Evolutionary conservation across 2,888 invertebrate species (phyloP), one percentile per base, ranked within the genome.

Genomic region (Pseudococcus viburni): DNA sequence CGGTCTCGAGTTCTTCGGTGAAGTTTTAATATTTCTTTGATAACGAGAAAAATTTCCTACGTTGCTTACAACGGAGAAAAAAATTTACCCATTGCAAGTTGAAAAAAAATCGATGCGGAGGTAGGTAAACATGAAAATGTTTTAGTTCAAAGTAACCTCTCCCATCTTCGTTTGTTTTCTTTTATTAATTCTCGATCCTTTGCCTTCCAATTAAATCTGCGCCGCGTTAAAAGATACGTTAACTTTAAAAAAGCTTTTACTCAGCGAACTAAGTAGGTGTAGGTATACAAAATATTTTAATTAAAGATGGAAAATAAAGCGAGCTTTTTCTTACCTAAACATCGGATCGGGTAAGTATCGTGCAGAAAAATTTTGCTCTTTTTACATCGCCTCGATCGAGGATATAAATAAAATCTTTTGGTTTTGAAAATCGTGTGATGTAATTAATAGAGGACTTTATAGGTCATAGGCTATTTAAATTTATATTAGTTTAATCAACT

Each of bases 91-190:
- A 46, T 5, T 12, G 12, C 8, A 46, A 64, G n/a, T 7, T 64
- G 19, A 4, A 22, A 64, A 22, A 22, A 19, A 64, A 64, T 64
- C 64, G 64, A 64, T 22, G 22, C 19, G 64, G 26, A 19, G 64
- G 19, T 64, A 64, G 19, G 22, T 64, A 64, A 64, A 64, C 64
- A 64, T 51, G 51, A 51, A 51, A 51, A 64, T 64, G 12, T 64
- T 64, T 64, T 22, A 64, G 11, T 64, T 64, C 64, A 64, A 64
- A 64, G 22, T 64, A 22, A 64, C 64, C 64, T 22, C 64, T 64
- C 64, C 64, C 7, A 8, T 17, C 51, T 51, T 17, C 6, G 64
- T 64, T 64, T 64, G 64, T 64, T 64, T 64, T 64, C 5, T 64
- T 64, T 22, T 64, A 64, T 9, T 64, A 64, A 64, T 64, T 64